Evolutionary conservation across 1,140 invertebrate species (phyloP), one percentile per base, ranked within the genome.

Genomic region (Holotrichia oblita): DNA sequence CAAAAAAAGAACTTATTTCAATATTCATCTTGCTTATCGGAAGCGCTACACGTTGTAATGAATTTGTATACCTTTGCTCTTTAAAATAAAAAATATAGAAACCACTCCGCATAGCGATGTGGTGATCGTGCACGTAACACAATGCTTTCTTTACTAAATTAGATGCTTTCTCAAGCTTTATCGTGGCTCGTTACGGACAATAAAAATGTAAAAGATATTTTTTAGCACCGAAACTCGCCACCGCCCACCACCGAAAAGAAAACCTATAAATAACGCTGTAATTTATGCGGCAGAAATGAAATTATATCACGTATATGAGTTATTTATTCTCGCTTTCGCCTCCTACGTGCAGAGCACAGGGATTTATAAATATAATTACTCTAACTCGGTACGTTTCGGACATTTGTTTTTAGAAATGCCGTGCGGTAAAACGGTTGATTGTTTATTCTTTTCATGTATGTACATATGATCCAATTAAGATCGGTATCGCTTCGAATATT

Each of bases 151-250:
- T 55, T 55, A 14, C 6, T 55, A 55, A 55, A 55, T 55, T 14
- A 55, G 48, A 55, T 17, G 48, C 48, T 55, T 55, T 55, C 17
- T 55, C 48, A 17, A 55, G 48, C 48, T 55, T 55, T 55, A 55
- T 55, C 48, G 48, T 17, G 14, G 17, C 12, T 6, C 48, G 48
- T n/a, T 55, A 55, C 48, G 2, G 17, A 55, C 48, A 55, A 55
- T 55, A 55, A 55, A 55, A 55, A 55, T 17, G 48, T 55, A 3
- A 55, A 55, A 55, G 48, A 7, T 55, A 55, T 55, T 55, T 55
- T 55, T 55, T 7, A 55, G 14, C 12, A 17, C 48, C 48, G 14
- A 55, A 55, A 55, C 48, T 17, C 6, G 48, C 48, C 14, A 55
- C 48, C 14, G 48, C 14, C 48, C 7, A 55, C 48, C 48, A 7